Evolutionary conservation across 2,797 vertebrate species (phyloP).

Genomic region (Artibeus jamaicensis): DNA sequence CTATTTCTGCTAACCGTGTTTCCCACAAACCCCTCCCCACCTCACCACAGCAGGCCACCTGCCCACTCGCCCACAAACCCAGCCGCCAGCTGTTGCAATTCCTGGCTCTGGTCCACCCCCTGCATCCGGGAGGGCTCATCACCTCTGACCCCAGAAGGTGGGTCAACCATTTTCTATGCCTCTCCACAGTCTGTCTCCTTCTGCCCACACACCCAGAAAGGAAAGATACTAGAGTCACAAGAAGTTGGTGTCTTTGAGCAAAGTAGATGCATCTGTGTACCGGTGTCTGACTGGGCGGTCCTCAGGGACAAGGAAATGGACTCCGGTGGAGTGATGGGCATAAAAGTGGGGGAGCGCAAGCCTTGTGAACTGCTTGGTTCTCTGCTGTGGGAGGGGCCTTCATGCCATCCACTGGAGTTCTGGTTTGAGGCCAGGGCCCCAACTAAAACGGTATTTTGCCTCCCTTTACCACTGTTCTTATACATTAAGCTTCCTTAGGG

Average conservation of each 20-base stretch:
- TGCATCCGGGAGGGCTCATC: constrained; percentile 14
- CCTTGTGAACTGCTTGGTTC: not conserved
- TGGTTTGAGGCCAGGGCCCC: not conserved
- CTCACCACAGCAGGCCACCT: constrained; percentile 21
- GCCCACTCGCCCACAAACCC: constrained; percentile 59
- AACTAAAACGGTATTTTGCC: not conserved
- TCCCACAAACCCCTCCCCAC: constrained; percentile 60
- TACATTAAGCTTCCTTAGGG: not conserved
- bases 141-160: constrained; percentile 36
- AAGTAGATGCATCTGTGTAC: not conserved
- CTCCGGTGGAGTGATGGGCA: not conserved
- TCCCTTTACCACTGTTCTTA: not conserved
- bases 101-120: constrained; percentile 40
- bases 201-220: not conserved
- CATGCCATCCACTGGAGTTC: not conserved
- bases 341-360: not conserved
- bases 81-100: constrained; percentile 12
- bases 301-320: not conserved
- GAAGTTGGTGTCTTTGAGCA: not conserved
- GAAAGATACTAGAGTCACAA: not conserved
- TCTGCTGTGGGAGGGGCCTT: not conserved
- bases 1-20: constrained; percentile 61
- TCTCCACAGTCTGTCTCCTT: not conserved
- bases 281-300: rapidly evolving
- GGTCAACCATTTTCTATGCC: not conserved